Evolutionary conservation across 2,888 invertebrate genomes (phyloP), one percentile per base, ranked within the genome.

Genomic region (Eustalomyia histrio): DNA sequence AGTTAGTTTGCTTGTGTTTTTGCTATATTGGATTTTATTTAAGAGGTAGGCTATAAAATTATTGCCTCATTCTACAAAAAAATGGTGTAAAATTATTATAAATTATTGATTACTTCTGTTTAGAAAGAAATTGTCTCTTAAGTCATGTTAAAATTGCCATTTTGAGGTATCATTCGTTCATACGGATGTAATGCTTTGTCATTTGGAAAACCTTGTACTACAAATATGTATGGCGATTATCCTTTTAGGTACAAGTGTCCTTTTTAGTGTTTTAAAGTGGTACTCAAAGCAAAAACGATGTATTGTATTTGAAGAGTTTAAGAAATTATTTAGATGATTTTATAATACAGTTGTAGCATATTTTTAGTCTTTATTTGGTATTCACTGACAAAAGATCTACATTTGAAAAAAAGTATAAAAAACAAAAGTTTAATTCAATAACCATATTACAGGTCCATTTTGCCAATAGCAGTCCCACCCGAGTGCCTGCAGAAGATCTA

Each of bases 371-470:
- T 63, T 39, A 78, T 43, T 71, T 75, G 9, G 10, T 57, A 4
- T 63, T 71, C 35, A 43, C 24, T 17, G 52, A 7, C 60, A 12
- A 63, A 74, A 50, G 78, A 29, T 68, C 65, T 24, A 24, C 4
- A 29, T 29, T 29, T 24, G 24, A 24, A 24, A 29, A 29, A 29
- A 29, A 12, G 17, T 58, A 29, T 29, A 21, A 29, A 33, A 14
- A 39, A 2, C 29, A 21, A 14, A 39, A 5, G 17, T 43, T 55
- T 21, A 47, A 52, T 50, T 50, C 63, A 29, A 55, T 8, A 80
- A 67, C 6, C 6, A 47, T 67, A 52, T 76, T 83, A 8, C 88
- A 94, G 94, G 94, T 94, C 85, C 94, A 94, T 88, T 94, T 94
- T 91, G 92, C 93, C 83, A 93, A 93, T 75, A 85, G 85, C 82